These are phyloP conservation scores for Drosophila conformis DNA, from an alignment of 2,888 invertebrate species.

Conservation along the genomic window DNA sequence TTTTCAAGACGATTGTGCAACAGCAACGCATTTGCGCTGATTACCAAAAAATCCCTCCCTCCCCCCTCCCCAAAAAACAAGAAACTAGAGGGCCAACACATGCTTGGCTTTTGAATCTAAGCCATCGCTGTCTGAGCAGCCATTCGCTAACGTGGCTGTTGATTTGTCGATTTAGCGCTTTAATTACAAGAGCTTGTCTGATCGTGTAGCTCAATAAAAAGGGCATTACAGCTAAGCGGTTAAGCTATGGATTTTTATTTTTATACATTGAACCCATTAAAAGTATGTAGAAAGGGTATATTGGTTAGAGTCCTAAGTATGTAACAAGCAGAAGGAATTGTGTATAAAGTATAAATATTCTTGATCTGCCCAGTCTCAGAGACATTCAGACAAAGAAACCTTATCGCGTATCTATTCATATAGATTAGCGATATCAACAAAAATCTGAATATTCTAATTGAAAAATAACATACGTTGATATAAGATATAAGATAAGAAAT, in stretches of 20 bases:
- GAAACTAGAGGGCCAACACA: background rate
- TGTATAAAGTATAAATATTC: background rate
- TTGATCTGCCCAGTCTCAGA: background rate
- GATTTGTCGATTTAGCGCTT: conserved; percentile 65
- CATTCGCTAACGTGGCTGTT: conserved; percentile 50
- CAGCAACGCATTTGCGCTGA: conserved; percentile 37
- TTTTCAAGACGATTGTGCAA: conserved; percentile 53
- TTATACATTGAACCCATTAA: background rate
- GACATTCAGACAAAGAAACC: background rate
- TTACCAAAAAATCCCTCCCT: conserved; percentile 20
- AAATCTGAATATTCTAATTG: background rate
- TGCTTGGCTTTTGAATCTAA: conserved; percentile 10
- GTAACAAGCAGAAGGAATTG: background rate
- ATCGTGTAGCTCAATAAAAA: conserved; percentile 19
- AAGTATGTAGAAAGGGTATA: background rate
- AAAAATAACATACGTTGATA: background rate
- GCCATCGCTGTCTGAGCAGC: conserved; percentile 15
- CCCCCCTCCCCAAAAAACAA: background rate
- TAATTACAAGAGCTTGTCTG: conserved; percentile 54
- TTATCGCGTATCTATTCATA: background rate
- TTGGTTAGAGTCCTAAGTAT: background rate
- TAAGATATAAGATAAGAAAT: background rate
- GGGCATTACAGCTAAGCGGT: conserved; percentile 1
- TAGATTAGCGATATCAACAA: background rate
- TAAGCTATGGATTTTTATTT: background rate